A percentile compares a stretch with the other conserved stretches of the same genome.
phyloP scores from a whole-genome alignment of 2,113 vertebrate genomes.

The Cisticola juncidis region DNA sequence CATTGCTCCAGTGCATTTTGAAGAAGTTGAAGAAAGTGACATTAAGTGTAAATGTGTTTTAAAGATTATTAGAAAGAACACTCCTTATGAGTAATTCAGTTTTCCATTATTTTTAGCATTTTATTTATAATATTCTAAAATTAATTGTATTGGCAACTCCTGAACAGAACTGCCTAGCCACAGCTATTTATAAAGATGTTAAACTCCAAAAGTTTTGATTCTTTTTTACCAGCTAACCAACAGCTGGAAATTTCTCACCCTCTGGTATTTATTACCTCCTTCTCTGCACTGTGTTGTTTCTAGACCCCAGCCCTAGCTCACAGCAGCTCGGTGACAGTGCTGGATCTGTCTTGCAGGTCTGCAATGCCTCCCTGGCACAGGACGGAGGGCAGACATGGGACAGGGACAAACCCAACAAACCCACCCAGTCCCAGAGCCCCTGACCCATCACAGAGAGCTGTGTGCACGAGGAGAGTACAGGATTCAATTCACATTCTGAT shows the following conservation, averaged over 20 bases:
- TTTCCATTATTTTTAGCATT: slow-evolving; percentile 31
- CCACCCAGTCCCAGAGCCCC: neutral
- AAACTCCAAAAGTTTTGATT: neutral
- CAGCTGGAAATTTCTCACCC: neutral
- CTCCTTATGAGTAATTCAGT: neutral
- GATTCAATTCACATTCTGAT: neutral
- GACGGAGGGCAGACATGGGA: neutral
- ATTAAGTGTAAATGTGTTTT: neutral
- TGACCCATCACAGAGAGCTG: neutral
- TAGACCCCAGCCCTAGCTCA: neutral
- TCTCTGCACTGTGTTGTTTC: neutral
- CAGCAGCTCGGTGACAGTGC: neutral
- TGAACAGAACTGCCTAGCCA: neutral
- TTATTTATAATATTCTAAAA: neutral
- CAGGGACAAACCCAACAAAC: neutral
- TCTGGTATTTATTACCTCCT: neutral
- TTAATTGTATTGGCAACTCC: neutral
- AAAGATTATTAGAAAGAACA: slow-evolving; percentile 31
- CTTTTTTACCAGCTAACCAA: neutral
- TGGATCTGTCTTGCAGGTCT: neutral
- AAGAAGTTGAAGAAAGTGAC: neutral
- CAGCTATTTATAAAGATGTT: neutral
- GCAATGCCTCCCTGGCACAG: neutral
- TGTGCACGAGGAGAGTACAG: neutral
- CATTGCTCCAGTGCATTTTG: neutral